These are phyloP conservation scores for Micrastur ruficollis DNA, from an alignment of 2,797 vertebrate genomes.

Conservation along the genomic window DNA sequence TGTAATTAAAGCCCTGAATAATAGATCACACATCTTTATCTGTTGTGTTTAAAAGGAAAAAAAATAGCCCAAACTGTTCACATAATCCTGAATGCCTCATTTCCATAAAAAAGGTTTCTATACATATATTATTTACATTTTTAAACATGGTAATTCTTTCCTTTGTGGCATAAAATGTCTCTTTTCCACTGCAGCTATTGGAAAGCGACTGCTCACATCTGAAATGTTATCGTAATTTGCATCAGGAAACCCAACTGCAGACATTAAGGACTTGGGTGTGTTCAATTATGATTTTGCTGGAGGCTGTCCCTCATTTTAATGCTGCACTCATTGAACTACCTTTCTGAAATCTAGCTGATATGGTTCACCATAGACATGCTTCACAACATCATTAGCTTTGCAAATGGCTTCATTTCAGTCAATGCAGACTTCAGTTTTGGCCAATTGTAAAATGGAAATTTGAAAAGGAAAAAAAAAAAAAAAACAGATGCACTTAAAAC, in stretches of 20 bases:
- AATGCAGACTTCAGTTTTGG: slow-evolving; percentile 71
- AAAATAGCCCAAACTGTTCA: slow-evolving; percentile 50
- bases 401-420: slow-evolving; percentile 75
- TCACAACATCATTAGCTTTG: slow-evolving; percentile 70
- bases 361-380: slow-evolving; percentile 47
- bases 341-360: slow-evolving; percentile 70
- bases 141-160: slow-evolving; percentile 70
- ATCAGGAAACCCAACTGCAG: slow-evolving; percentile 68
- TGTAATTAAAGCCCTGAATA: slow-evolving; percentile 75
- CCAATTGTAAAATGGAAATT: slow-evolving; percentile 75
- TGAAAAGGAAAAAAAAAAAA: slow-evolving; percentile 47
- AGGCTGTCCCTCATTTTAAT: slow-evolving; percentile 72
- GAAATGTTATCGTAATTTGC: slow-evolving; percentile 72
- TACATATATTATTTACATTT: slow-evolving; percentile 76
- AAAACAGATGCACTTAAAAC: slow-evolving; percentile 82
- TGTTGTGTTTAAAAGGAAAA: slow-evolving; percentile 59
- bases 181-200: slow-evolving; percentile 67
- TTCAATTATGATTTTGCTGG: slow-evolving; percentile 71
- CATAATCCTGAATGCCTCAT: slow-evolving; percentile 69
- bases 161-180: slow-evolving; percentile 65
- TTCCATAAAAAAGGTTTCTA: slow-evolving; percentile 75
- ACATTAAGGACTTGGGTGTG: slow-evolving; percentile 72
- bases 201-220: slow-evolving; percentile 65
- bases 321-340: slow-evolving; percentile 68
- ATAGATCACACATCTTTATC: slow-evolving; percentile 62